Percentiles rank a stretch among this genome's conserved stretches.
phyloP scores from a whole-genome alignment of 2,113 vertebrate species.

The Lamprotornis superbus region DNA sequence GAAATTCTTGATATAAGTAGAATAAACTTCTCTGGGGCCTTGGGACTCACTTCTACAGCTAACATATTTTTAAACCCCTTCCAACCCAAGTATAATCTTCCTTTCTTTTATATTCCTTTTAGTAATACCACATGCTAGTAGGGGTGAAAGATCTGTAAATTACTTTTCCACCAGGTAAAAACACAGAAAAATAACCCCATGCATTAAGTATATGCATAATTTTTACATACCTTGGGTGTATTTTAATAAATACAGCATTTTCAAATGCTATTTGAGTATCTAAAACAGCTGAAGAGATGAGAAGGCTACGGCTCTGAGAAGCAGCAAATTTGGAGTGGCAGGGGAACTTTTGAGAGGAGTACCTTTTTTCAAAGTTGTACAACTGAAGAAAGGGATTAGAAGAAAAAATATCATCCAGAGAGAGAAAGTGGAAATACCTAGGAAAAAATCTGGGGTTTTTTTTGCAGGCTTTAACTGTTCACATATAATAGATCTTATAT shows the following conservation, averaged over 20 bases:
- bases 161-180: not conserved
- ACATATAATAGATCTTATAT: not conserved
- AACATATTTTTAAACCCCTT: not conserved
- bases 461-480: not conserved
- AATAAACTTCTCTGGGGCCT: not conserved
- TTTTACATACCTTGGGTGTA: not conserved
- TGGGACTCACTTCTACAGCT: not conserved
- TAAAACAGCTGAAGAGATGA: not conserved
- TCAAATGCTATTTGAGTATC: not conserved
- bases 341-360: not conserved
- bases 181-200: not conserved
- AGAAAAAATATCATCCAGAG: not conserved
- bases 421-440: not conserved
- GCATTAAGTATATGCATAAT: not conserved
- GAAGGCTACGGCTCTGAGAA: not conserved
- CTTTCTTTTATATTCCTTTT: not conserved
- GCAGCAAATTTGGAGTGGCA: not conserved
- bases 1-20: not conserved
- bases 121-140: not conserved
- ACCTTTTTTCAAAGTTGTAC: not conserved
- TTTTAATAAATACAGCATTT: not conserved
- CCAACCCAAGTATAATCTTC: not conserved
- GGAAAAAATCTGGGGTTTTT: not conserved
- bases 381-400: not conserved
- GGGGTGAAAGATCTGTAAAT: not conserved